Evolutionary conservation across 1,140 invertebrate genomes (phyloP).

Genomic region (Cydia splendana): DNA sequence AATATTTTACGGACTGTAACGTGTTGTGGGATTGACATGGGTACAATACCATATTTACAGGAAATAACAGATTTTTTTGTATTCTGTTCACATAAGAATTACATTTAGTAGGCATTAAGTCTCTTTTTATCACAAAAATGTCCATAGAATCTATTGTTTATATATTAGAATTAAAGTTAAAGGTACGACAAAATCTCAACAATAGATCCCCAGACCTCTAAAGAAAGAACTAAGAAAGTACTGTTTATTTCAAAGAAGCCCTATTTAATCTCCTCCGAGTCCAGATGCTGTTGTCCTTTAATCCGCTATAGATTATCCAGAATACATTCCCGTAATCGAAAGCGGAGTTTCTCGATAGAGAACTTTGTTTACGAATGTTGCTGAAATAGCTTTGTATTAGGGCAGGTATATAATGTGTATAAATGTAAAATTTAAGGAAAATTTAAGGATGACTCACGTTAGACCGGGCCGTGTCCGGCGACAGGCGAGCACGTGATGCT

Average conservation of each 20-base stretch:
- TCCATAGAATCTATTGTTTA: too few species aligned
- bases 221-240: conserved; percentile 20
- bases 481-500: too few species aligned
- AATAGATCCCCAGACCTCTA: neutral
- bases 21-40: too few species aligned
- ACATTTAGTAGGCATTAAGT: too few species aligned
- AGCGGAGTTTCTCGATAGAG: conserved; percentile 8
- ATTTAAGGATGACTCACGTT: too few species aligned
- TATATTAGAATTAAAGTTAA: neutral
- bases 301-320: conserved; percentile 47
- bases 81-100: too few species aligned
- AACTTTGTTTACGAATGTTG: conserved; percentile 31
- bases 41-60: too few species aligned
- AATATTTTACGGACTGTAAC: too few species aligned
- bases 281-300: conserved; percentile 40
- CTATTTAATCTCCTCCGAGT: conserved; percentile 40
- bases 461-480: too few species aligned
- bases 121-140: too few species aligned
- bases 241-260: conserved; percentile 25
- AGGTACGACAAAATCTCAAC: neutral
- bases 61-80: too few species aligned
- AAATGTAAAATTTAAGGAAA: too few species aligned
- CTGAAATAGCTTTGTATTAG: conserved; percentile 8
- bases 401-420: neutral
- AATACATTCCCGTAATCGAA: conserved; percentile 44